phyloP scores from a whole-genome alignment of 1,140 invertebrate genomes.

The Meloidogyne exigua region DNA sequence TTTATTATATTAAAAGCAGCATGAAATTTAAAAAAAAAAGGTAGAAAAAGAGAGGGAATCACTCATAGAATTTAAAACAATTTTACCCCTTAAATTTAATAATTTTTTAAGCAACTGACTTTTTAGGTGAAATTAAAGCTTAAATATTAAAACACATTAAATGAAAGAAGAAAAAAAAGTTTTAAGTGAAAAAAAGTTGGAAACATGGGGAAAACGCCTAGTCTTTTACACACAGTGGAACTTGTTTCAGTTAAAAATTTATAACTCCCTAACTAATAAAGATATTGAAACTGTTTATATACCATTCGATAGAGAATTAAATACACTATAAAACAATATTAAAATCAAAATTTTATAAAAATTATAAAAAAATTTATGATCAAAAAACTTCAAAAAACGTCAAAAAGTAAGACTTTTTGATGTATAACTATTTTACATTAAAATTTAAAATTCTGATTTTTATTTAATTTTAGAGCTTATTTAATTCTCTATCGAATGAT shows the following conservation, averaged over 20 bases:
- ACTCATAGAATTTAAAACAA: background rate
- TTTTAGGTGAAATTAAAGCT: background rate
- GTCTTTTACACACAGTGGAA: background rate
- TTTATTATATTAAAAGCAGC: conserved; percentile 1
- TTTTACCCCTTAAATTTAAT: background rate
- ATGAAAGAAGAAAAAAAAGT: background rate
- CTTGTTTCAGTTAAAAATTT: background rate
- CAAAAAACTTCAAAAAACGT: no score
- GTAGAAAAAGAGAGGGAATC: background rate
- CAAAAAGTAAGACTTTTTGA: no score
- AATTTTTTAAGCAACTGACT: background rate
- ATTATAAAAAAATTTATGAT: background rate
- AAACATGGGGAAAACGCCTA: background rate
- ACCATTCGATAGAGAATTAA: background rate
- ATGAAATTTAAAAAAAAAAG: background rate
- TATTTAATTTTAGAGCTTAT: background rate
- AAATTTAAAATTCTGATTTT: background rate
- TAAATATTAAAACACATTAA: background rate
- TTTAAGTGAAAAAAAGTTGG: background rate
- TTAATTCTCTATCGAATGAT: background rate
- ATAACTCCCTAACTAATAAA: background rate
- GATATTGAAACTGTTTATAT: background rate
- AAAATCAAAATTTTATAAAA: background rate
- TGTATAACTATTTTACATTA: no score
- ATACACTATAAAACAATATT: background rate